A percentile compares a stretch with the other conserved stretches of the same genome.
Evolutionary conservation across 2,797 vertebrate genomes (phyloP).

Genomic region (Sternarchorhynchus goeldii): DNA sequence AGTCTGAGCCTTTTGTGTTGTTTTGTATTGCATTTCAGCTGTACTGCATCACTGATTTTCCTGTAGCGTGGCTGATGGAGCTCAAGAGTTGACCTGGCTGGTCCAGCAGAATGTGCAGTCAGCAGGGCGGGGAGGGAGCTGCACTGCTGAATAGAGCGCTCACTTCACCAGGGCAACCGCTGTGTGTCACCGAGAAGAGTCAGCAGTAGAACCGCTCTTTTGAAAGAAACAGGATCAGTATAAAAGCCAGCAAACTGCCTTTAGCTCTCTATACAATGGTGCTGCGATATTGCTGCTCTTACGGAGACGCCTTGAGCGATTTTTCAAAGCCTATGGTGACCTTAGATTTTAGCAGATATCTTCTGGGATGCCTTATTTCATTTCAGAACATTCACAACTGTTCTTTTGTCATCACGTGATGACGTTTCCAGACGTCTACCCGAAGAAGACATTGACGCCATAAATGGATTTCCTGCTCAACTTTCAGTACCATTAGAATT

Average conservation of each 20-base stretch:
- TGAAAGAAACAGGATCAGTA: neutral
- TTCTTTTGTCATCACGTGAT: too few species aligned
- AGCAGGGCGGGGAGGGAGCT: conserved; percentile 33
- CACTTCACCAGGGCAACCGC: conserved; percentile 28
- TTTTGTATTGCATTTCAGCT: neutral
- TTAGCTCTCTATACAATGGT: neutral
- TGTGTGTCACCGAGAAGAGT: conserved; percentile 8
- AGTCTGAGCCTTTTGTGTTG: neutral
- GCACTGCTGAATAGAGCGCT: conserved; percentile 42
- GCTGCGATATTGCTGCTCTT: too few species aligned
- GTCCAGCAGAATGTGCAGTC: conserved; percentile 45
- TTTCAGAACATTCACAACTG: too few species aligned
- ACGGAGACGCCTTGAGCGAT: too few species aligned
- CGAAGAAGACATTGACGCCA: too few species aligned
- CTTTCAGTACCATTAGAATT: too few species aligned
- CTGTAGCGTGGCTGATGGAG: neutral
- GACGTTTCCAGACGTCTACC: too few species aligned
- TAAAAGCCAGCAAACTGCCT: neutral
- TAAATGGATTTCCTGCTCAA: too few species aligned
- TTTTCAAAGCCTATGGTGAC: too few species aligned
- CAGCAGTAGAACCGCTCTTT: conserved; percentile 6
- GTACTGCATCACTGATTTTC: neutral
- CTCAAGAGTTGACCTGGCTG: conserved; percentile 29
- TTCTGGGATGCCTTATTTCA: too few species aligned
- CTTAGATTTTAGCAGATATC: too few species aligned